Percentiles rank a stretch among this genome's conserved stretches.
Evolutionary conservation across 2,797 vertebrate species (phyloP).

Genomic region (Pristis pectinata): DNA sequence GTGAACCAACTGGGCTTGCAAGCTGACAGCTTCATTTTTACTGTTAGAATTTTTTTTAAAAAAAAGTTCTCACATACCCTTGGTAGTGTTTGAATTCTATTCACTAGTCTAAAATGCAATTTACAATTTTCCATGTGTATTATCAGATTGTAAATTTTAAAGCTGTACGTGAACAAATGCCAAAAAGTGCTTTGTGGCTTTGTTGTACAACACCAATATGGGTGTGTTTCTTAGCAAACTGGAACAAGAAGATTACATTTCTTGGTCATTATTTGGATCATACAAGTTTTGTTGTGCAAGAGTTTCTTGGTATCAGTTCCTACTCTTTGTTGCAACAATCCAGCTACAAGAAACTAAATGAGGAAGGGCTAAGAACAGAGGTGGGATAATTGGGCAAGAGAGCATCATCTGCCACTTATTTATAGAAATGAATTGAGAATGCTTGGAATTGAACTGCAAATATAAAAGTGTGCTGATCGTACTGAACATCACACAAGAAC

Average conservation of each 20-base stretch:
- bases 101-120: neutral
- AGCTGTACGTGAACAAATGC: neutral
- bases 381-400: neutral
- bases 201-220: neutral
- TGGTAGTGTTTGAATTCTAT: neutral
- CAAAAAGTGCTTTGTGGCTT: neutral
- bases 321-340: neutral
- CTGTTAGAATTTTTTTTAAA: neutral
- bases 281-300: neutral
- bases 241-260: neutral
- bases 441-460: neutral
- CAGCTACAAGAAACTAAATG: neutral
- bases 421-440: neutral
- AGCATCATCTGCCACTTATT: neutral
- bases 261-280: neutral
- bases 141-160: neutral
- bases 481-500: neutral
- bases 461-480: neutral
- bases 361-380: neutral
- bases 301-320: conserved; percentile 30
- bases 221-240: too few species aligned
- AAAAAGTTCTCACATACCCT: neutral
- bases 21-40: too few species aligned
- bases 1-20: neutral
- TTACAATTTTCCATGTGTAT: too few species aligned